Base-by-base conservation (phyloP, 2,113 vertebrate species). In the Albula glossodonta region DNA sequence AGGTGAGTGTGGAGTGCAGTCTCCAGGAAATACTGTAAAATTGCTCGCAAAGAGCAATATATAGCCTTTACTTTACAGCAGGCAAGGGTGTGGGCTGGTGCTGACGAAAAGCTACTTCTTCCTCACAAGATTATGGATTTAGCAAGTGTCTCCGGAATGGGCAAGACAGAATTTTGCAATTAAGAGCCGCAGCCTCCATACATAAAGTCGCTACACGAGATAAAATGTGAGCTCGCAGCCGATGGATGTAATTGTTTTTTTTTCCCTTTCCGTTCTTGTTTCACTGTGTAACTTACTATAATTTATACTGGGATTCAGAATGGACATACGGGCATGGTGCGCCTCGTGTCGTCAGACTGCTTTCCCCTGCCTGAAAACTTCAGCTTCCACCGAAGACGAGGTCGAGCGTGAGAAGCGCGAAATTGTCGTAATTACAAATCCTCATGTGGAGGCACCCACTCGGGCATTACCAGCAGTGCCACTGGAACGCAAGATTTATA, bases 281-380 rank as follows among this genome's bases (percentile, higher is more conserved):
- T 60, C 41, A 31, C 41, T 1, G 11, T 19, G 31, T 17, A 50
- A 50, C 82, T 63, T 81, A 13, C 31, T 60, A 17, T 31, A n/a
- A 77, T 41, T 41, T 52, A 51, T 9, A 5, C 79, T 57, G 57
- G 13, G 78, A 19, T 31, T 78, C 17, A 53, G 2, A 83, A 94
- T 94, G 91, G 91, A 89, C 11, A 15, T 92, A 5, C 81, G 53
- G 4, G 83, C 87, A 48, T 86, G 70, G 8, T 41, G 92, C 0
- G 13, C 81, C 1, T 0, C 31, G 22, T 94, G 93, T 49, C 94
- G 93, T 85, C 51, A 89, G 41, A 48, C 80, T 0, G 83, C 88
- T 15, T 57, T 80, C 70, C 50, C 78, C 0, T 94, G 90, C 85
- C 92, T 91, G 12, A 85, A 66, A 0, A 93, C 91, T 3, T 31